A percentile compares a stretch with the other conserved stretches of the same genome.
Evolutionary conservation across 2,113 vertebrate species (phyloP).

Genomic region (Mesembrinibis cayennensis): DNA sequence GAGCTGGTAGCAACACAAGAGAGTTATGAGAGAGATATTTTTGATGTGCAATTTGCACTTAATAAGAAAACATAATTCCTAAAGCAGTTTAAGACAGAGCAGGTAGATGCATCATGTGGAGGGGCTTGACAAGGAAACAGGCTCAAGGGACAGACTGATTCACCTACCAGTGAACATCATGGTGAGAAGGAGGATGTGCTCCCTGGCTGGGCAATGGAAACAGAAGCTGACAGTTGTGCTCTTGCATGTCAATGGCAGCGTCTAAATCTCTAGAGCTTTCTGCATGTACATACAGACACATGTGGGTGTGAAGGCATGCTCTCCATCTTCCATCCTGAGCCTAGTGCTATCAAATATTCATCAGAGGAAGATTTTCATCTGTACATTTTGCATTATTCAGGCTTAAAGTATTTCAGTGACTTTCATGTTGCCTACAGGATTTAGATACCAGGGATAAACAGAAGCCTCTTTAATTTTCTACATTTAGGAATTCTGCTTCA

Average conservation of each 20-base stretch:
- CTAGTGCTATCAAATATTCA: constrained; percentile 21
- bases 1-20: not conserved
- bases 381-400: constrained; percentile 27
- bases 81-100: not conserved
- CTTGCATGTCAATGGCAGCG: not conserved
- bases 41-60: not conserved
- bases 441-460: constrained; percentile 6
- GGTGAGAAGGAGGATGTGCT: not conserved
- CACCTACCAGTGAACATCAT: rapidly evolving
- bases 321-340: not conserved
- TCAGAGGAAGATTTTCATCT: constrained; percentile 36
- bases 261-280: not conserved
- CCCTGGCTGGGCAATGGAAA: not conserved
- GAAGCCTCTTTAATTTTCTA: not conserved
- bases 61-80: not conserved
- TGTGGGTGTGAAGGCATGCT: not conserved
- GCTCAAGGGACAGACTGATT: not conserved
- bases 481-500: constrained; percentile 1
- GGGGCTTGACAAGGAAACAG: not conserved
- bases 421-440: constrained; percentile 41
- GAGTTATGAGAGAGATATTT: rapidly evolving
- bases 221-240: not conserved
- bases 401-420: not conserved
- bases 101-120: not conserved
- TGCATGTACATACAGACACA: not conserved